phyloP scores from a whole-genome alignment of 2,888 invertebrate species.

The Melikaiella ostensackeni region DNA sequence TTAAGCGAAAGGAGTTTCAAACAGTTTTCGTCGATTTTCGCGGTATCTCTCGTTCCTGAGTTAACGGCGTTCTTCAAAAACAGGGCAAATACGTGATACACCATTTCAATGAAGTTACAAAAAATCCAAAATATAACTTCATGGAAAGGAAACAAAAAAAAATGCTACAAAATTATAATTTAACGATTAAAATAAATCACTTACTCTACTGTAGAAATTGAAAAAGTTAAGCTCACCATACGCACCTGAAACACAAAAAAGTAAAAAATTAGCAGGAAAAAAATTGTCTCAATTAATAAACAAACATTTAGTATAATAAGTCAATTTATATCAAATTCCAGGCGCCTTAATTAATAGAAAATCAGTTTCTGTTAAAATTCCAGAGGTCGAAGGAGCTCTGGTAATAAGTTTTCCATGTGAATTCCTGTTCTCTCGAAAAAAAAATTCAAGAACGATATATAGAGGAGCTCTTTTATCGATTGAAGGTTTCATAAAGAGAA shows the following conservation, averaged over 20 bases:
- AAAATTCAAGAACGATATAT: too few relatives aligned
- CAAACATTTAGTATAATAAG: too few relatives aligned
- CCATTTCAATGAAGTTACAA: background rate
- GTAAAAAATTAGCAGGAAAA: background rate
- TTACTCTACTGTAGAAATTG: constrained; percentile 34
- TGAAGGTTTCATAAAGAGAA: background rate
- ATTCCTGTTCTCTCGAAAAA: too few relatives aligned
- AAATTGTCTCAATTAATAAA: background rate
- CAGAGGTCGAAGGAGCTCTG: too few relatives aligned
- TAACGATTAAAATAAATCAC: constrained; percentile 18
- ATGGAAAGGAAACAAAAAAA: background rate
- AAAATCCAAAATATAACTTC: background rate
- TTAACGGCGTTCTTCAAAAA: too few relatives aligned
- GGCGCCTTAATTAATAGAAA: background rate
- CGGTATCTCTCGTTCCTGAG: too few relatives aligned
- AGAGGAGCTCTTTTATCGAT: background rate
- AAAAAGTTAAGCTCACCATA: constrained; percentile 45
- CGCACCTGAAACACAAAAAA: constrained; percentile 59
- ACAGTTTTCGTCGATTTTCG: too few relatives aligned
- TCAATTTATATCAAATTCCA: too few relatives aligned
- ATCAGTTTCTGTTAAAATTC: background rate
- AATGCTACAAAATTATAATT: background rate
- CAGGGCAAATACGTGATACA: too few relatives aligned
- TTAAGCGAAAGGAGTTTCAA: too few relatives aligned
- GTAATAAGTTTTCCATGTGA: too few relatives aligned